Conservation (phyloP, 2,797 vertebrate species). For the Coracias cyanogaster region DNA sequence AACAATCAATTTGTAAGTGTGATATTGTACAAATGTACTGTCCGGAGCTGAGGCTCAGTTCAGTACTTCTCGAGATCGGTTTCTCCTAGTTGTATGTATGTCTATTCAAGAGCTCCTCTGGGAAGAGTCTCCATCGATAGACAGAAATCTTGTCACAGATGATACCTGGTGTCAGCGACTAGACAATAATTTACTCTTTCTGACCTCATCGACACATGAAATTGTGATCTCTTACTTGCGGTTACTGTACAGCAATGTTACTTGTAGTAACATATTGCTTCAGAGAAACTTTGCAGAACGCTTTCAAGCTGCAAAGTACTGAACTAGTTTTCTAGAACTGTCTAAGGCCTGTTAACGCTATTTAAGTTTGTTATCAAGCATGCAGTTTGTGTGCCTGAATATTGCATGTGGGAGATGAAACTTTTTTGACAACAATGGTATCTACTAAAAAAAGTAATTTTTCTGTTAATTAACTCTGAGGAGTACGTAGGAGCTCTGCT, state of each 20-base stretch:
- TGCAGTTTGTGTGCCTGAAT: not conserved
- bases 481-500: not conserved
- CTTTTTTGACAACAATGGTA: not conserved
- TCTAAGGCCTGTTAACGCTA: not conserved
- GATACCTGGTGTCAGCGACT: not conserved
- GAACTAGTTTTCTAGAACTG: not conserved
- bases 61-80: accelerated
- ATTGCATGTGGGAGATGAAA: not conserved
- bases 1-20: not conserved
- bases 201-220: not conserved
- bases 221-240: not conserved
- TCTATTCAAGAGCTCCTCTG: not conserved
- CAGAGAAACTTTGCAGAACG: not conserved
- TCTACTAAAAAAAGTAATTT: not conserved
- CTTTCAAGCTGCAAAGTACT: not conserved
- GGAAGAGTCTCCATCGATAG: not conserved
- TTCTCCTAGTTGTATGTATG: not conserved
- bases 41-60: not conserved
- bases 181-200: not conserved
- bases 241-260: not conserved
- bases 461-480: not conserved
- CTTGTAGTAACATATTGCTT: not conserved
- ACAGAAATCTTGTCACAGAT: not conserved
- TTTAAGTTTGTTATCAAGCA: not conserved
- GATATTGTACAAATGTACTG: not conserved